These are phyloP conservation scores for Agraylea sexmaculata DNA, from an alignment of 1,140 invertebrate genomes.

Conservation along the genomic window DNA sequence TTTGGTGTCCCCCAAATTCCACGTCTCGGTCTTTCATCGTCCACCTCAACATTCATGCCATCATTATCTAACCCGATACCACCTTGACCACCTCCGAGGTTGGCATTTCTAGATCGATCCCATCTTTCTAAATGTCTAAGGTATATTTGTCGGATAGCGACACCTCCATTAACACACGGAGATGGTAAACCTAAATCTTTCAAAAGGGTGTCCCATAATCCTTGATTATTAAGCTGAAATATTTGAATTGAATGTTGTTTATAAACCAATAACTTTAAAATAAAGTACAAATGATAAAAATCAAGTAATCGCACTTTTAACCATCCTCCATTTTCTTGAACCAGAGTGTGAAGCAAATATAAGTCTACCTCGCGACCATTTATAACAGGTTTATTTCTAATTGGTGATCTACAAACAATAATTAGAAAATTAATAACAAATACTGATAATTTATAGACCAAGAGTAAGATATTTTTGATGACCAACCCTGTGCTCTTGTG, in stretches of 20 bases:
- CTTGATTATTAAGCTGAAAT: conserved; percentile 70
- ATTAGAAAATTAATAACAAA: conserved; percentile 15
- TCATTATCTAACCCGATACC: conserved; percentile 66
- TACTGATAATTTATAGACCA: background rate
- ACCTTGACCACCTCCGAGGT: conserved; percentile 5
- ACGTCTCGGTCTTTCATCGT: conserved; percentile 60
- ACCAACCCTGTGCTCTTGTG: conserved; percentile 7
- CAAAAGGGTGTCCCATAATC: conserved; percentile 72
- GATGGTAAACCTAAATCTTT: conserved; percentile 64
- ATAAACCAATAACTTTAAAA: background rate
- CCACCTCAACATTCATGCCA: conserved; percentile 57
- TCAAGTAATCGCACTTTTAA: conserved; percentile 59
- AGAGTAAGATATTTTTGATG: background rate
- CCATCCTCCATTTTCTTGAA: conserved; percentile 84
- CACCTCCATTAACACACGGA: conserved; percentile 74
- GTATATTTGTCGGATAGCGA: conserved; percentile 81
- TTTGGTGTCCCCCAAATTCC: conserved; percentile 48
- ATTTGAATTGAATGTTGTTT: background rate
- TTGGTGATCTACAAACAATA: conserved; percentile 55
- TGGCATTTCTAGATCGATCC: conserved; percentile 23
- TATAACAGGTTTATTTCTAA: conserved; percentile 64
- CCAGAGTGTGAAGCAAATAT: conserved; percentile 77
- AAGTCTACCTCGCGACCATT: conserved; percentile 84
- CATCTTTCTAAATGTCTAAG: conserved; percentile 59
- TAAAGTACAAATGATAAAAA: background rate